Base-by-base conservation (phyloP, 2,888 invertebrate genomes). In the Zele albiditarsus region DNA sequence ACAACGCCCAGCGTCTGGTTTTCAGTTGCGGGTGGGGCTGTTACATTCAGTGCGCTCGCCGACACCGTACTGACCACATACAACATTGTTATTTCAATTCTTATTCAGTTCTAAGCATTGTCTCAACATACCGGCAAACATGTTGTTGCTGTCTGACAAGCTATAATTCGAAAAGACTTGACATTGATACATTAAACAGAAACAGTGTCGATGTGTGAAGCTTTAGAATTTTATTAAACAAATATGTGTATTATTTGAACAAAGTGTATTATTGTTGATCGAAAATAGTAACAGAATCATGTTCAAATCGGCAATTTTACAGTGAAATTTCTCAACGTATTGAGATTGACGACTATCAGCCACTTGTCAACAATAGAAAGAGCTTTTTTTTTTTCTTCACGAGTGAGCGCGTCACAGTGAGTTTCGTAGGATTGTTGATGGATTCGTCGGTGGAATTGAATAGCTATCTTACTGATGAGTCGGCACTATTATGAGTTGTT, bases 1-100 rank as follows among this genome's bases (percentile, higher is more conserved):
- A 84, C 83, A 85, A 86, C 85, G 87, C 86, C 86, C 80, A 85
- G 84, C 86, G 86, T 84, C 85, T 83, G 80, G 80, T 84, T 81
- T 83, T 81, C 82, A 83, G 80, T 82, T 80, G 87, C 87, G 87
- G 87, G 87, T 84, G 87, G 87, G 87, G 87, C 87, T 86, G 84
- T 85, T 84, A 80, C 79, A 81, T 77, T 86, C 87, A 87, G 87
- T 87, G 86, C 85, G 86, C 83, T 82, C 82, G 82, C 78, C 83
- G 86, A 85, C 86, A 85, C 83, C 80, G 82, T 82, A 84, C 86
- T 83, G 87, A 84, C 83, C 86, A 84, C 83, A 83, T 84, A 83
- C 82, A 82, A 85, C 82, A 80, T 42, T 63, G 79, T 65, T 42
- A n/a, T 27, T 60, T 49, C 16, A 62, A 62, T 16, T 73, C 20